A percentile compares a stretch with the other conserved stretches of the same genome.
These are phyloP conservation scores for Muntiacus reevesi DNA, from an alignment of 2,113 vertebrate species.

Conservation along the genomic window DNA sequence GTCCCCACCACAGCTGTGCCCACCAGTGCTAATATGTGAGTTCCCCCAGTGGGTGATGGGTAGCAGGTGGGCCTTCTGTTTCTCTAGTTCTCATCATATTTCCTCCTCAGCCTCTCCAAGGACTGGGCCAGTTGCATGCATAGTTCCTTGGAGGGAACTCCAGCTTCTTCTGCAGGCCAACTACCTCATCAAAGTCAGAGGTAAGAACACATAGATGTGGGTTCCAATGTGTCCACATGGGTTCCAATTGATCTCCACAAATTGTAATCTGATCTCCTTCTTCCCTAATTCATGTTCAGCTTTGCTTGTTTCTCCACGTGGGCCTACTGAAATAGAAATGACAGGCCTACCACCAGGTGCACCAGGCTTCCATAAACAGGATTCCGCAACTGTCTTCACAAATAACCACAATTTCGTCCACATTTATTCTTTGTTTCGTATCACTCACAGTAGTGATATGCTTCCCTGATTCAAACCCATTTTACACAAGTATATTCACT, in stretches of 20 bases:
- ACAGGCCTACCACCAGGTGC: neutral
- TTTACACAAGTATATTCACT: neutral
- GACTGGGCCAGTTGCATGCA: neutral
- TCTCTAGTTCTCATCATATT: neutral
- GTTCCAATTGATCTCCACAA: neutral
- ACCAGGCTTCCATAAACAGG: neutral
- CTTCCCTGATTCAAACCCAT: neutral
- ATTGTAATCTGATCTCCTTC: neutral
- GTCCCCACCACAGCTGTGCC: rapidly evolving
- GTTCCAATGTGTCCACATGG: neutral
- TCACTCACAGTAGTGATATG: neutral
- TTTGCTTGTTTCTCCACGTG: neutral
- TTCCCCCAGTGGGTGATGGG: neutral
- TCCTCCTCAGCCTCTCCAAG: neutral
- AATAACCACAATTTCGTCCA: neutral
- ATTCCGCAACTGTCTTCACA: neutral
- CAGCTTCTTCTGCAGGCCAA: neutral
- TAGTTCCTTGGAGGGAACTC: neutral
- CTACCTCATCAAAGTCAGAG: neutral
- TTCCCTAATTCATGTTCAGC: neutral
- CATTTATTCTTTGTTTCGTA: neutral
- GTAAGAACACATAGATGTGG: neutral
- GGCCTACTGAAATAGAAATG: neutral
- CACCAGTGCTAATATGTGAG: neutral
- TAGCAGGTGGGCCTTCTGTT: neutral